Evolutionary conservation across 2,797 vertebrate genomes (phyloP), one percentile per base, ranked within the genome.

Genomic region (Arremon aurantiirostris): DNA sequence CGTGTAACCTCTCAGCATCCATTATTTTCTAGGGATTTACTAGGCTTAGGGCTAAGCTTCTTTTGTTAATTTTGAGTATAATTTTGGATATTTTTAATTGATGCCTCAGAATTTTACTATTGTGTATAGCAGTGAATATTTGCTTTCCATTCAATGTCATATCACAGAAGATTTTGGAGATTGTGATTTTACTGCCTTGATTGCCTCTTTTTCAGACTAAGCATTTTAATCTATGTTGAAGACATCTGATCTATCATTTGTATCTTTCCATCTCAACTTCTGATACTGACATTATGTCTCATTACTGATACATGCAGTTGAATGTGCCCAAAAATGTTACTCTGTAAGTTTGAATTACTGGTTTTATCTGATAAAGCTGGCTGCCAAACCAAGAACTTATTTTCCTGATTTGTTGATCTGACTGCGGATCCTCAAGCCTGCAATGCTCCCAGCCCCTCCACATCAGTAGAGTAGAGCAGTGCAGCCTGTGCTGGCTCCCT

Each of bases 161-260:
- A 61, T 61, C 19, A 32, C n/a, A 39, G 16, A 82, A 68, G 50
- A 70, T 56, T 92, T 89, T 83, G 56, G 9, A 44, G 47, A 56
- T 35, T 64, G 57, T 12, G 13, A 11, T 61, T 83, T 83, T 71
- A 32, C 27, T 86, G 32, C n/a, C 39, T 79, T 82, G 39, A 72
- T 91, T 86, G n/a, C 35, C 8, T 57, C 42, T 75, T 81, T 72
- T 76, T 64, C 22, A 84, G 50, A 71, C 30, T 53, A 63, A 89
- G 46, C 12, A 35, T 83, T 93, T 78, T 44, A 81, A 53, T 73
- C 44, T 59, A 2, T 60, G n/a, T 35, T 70, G 34, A 70, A 92
- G 80, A 60, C 35, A 78, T 47, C 39, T 56, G 65, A 81, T 81
- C 16, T 47, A n/a, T 37, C 20, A 32, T 66, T 50, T 16, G 18